Evolutionary conservation across 1,140 invertebrate genomes (phyloP).

Genomic region (Caenorhabditis remanei): DNA sequence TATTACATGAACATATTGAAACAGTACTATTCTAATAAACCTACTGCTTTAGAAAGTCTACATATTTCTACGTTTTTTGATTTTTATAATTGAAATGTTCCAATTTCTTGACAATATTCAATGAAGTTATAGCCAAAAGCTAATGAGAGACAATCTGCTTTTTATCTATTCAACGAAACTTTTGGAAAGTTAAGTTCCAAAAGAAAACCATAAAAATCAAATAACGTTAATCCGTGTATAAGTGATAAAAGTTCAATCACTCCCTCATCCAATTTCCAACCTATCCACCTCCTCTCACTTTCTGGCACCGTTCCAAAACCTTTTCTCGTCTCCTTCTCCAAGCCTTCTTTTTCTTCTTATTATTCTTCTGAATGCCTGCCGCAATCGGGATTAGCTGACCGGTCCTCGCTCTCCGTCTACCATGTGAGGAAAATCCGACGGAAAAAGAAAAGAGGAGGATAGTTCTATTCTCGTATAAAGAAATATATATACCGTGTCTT

Average conservation of each 20-base stretch:
- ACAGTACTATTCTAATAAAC: too few species aligned
- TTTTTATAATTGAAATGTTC: too few species aligned
- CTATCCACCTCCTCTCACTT: constrained; percentile 17
- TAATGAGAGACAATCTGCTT: background rate
- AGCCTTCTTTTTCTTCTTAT: background rate
- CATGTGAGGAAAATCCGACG: constrained; percentile 7
- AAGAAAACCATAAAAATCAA: too few species aligned
- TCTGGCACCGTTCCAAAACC: constrained; percentile 42
- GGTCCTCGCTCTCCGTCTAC: background rate
- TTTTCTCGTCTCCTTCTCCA: background rate
- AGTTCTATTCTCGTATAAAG: constrained; percentile 6
- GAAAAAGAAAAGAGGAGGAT: background rate
- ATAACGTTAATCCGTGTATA: background rate
- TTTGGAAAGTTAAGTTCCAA: too few species aligned
- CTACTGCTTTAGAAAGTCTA: too few species aligned
- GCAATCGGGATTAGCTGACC: constrained; percentile 51
- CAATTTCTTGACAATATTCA: too few species aligned
- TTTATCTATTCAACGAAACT: background rate
- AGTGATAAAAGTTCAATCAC: constrained; percentile 3
- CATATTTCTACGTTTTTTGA: too few species aligned
- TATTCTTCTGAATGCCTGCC: background rate
- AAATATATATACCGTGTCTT: background rate
- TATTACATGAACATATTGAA: too few species aligned
- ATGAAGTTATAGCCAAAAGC: background rate
- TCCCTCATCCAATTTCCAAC: too few species aligned